phyloP scores from a whole-genome alignment of 2,113 vertebrate genomes.

The Bostrychus sinensis region DNA sequence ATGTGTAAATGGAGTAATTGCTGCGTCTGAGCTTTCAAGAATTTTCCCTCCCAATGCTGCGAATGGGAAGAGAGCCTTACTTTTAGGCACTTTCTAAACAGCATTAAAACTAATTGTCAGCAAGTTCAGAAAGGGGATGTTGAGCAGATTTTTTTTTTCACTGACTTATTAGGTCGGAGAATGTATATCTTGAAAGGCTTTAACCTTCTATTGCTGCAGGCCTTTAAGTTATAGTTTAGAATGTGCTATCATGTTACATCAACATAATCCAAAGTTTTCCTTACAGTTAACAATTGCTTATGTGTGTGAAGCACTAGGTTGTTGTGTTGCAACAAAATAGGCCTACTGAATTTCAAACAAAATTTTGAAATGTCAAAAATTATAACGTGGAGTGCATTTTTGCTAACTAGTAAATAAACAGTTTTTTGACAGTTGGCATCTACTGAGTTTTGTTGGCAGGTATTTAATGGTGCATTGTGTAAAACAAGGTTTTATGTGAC shows the following conservation, averaged over 20 bases:
- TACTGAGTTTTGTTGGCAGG: too few relatives aligned
- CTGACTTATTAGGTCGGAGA: not conserved
- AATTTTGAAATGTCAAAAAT: too few relatives aligned
- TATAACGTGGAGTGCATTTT: too few relatives aligned
- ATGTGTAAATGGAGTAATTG: constrained; percentile 55
- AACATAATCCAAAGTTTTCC: not conserved
- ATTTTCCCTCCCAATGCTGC: constrained; percentile 35
- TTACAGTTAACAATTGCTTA: too few relatives aligned
- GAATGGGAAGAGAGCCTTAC: constrained; percentile 8
- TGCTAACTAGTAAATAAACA: too few relatives aligned
- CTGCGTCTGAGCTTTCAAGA: constrained; percentile 45
- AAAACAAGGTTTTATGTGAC: too few relatives aligned
- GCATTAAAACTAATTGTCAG: constrained; percentile 45
- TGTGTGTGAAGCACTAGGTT: too few relatives aligned
- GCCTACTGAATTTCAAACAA: too few relatives aligned
- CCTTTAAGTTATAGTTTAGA: not conserved
- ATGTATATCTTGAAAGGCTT: not conserved
- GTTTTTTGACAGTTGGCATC: too few relatives aligned
- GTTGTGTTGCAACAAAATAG: too few relatives aligned
- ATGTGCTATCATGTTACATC: not conserved
- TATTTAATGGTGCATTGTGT: too few relatives aligned
- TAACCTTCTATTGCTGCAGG: not conserved
- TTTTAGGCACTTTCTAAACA: constrained; percentile 45
- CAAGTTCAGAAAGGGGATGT: not conserved
- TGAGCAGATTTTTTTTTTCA: not conserved